Evolutionary conservation across 2,797 vertebrate genomes (phyloP), one percentile per base, ranked within the genome.

Genomic region (Fundulus diaphanus): DNA sequence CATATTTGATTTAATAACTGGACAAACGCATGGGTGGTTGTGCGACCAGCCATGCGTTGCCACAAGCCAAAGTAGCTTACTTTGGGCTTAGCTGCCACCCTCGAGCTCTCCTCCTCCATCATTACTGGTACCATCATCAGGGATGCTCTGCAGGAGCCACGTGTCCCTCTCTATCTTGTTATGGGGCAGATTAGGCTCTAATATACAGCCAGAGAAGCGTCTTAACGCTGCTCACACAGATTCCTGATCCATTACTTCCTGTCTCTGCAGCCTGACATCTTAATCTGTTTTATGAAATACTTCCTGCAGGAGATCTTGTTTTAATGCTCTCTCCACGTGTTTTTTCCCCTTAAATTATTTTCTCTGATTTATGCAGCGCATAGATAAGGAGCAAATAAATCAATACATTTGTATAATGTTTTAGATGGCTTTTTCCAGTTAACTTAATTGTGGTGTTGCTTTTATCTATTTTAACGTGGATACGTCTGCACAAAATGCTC

Each of bases 1-100:
- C 80, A 76, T 48, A 54, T 83, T 88, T 92, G 88, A 94, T 94
- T 93, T 88, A 94, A 93, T 94, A 92, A 91, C 82, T 84, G 87
- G 87, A 92, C 68, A 81, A 79, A 81, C 77, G 75, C 37, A 52
- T 69, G 72, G 71, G 79, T 48, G 86, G 77, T 56, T 80, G 74
- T 78, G 77, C 63, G 52, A 80, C 85, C 83, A 90, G 73, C 81
- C 68, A 82, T 85, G 90, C 44, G 5, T 80, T 77, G 40, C 76
- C 85, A 66, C 24, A 20, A 77, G 56, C 89, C 73, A 91, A 92
- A 93, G 92, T 91, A 89, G 92, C 91, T 93, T 94, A 92, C 81
- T 90, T 78, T 48, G 56, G 82, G 92, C 92, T 94, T 91, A 93
- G 83, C 83, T 75, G 82, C 78, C 85, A 84, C 79, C 80, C 81